These are phyloP conservation scores for Carettochelys insculpta DNA, from an alignment of 2,113 vertebrate species.

Conservation along the genomic window DNA sequence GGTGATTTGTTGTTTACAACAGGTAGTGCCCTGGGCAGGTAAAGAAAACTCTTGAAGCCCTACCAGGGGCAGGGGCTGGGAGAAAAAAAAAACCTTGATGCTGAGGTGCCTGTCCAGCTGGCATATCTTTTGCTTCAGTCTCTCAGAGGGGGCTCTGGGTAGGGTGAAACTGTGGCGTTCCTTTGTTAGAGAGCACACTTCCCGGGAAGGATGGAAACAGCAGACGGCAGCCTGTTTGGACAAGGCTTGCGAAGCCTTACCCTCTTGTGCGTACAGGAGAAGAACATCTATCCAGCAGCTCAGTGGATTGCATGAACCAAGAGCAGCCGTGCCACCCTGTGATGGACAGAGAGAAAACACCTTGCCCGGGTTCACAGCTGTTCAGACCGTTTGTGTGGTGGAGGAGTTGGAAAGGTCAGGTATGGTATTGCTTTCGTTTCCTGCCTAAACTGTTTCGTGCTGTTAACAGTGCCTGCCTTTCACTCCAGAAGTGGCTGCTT, in stretches of 20 bases:
- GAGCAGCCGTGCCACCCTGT: neutral
- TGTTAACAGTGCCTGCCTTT: neutral
- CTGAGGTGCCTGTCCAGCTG: slow-evolving; percentile 21
- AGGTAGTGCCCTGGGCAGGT: slow-evolving; percentile 14
- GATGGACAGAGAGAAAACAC: neutral
- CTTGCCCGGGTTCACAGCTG: neutral
- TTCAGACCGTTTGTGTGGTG: neutral
- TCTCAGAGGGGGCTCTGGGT: neutral
- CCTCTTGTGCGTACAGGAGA: neutral
- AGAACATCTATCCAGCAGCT: neutral
- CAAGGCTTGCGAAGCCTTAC: neutral
- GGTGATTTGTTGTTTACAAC: slow-evolving; percentile 39
- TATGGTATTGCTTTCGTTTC: neutral
- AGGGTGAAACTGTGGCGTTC: neutral
- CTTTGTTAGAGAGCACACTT: no score
- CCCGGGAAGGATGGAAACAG: neutral
- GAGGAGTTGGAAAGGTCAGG: neutral
- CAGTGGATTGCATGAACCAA: neutral
- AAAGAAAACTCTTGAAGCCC: neutral
- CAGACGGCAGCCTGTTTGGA: neutral
- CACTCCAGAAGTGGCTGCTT: neutral
- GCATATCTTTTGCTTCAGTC: neutral
- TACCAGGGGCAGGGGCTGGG: neutral
- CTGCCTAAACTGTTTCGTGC: neutral
- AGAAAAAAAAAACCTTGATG: neutral